phyloP scores from a whole-genome alignment of 2,113 vertebrate species.

The Synchiropus splendidus region DNA sequence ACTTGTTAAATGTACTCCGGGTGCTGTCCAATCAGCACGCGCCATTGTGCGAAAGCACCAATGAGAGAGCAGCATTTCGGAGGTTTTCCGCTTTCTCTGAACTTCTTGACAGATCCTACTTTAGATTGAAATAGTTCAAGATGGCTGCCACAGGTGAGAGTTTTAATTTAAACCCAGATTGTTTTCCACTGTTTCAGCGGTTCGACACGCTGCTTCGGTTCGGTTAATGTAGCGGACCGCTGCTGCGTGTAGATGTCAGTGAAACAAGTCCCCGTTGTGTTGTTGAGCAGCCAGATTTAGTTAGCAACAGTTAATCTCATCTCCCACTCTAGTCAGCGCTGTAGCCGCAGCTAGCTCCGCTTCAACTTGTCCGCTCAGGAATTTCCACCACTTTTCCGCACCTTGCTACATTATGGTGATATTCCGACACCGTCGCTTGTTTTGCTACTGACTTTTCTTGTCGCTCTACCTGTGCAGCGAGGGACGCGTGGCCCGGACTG shows the following conservation, averaged over 20 bases:
- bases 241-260: not conserved
- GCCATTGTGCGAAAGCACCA: conserved; percentile 30
- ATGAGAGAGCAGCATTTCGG: conserved; percentile 36
- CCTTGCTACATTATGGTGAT: conserved; percentile 1
- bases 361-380: not conserved
- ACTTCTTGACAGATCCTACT: conserved; percentile 68
- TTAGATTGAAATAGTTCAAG: conserved; percentile 69
- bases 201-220: no score
- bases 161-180: conserved; percentile 41
- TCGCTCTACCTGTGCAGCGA: conserved; percentile 7
- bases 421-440: not conserved
- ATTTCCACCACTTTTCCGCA: conserved; percentile 2
- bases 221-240: no score
- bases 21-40: conserved; percentile 21
- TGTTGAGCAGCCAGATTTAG: conserved; percentile 18
- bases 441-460: conserved; percentile 1
- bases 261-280: conserved; percentile 8
- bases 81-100: conserved; percentile 59
- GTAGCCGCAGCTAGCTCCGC: conserved; percentile 8
- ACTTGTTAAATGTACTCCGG: not conserved
- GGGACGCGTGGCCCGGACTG: conserved; percentile 40
- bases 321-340: conserved; percentile 2
- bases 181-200: not conserved
- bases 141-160: conserved; percentile 74
- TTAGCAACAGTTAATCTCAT: conserved; percentile 37